Percentiles rank a stretch among this genome's conserved stretches.
Evolutionary conservation across 2,113 vertebrate genomes (phyloP).

Genomic region (Tyto alba): DNA sequence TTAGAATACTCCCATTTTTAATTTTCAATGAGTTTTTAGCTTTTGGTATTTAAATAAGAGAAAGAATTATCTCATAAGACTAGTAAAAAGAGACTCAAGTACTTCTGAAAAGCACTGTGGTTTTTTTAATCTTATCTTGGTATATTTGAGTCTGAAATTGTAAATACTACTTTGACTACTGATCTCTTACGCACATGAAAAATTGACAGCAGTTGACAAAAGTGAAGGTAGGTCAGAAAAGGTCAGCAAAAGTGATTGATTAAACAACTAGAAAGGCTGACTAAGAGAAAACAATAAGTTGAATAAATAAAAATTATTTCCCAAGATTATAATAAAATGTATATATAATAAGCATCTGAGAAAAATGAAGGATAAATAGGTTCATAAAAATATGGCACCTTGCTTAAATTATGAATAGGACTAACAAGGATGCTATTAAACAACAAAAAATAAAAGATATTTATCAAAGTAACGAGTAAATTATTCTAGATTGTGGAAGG

Average conservation of each 20-base stretch:
- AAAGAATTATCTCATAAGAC: background rate
- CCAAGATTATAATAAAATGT: background rate
- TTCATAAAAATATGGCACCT: background rate
- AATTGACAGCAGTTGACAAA: background rate
- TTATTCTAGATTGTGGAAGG: background rate
- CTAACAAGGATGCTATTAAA: background rate
- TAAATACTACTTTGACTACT: background rate
- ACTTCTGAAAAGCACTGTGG: background rate
- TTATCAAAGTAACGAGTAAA: background rate
- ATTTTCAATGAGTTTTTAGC: background rate
- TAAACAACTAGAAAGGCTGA: background rate
- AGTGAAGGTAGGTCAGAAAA: background rate
- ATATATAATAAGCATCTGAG: background rate
- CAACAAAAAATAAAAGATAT: background rate
- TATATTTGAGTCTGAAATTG: background rate
- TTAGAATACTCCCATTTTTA: background rate
- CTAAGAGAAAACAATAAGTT: background rate
- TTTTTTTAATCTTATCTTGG: background rate
- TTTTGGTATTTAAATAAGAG: background rate
- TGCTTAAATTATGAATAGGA: background rate
- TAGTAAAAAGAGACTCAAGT: background rate
- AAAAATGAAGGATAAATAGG: background rate
- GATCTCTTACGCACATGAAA: background rate
- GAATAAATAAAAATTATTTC: background rate
- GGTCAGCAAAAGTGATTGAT: background rate